These are phyloP conservation scores for Tribolium freemani DNA, from an alignment of 2,888 invertebrate species.

Conservation along the genomic window DNA sequence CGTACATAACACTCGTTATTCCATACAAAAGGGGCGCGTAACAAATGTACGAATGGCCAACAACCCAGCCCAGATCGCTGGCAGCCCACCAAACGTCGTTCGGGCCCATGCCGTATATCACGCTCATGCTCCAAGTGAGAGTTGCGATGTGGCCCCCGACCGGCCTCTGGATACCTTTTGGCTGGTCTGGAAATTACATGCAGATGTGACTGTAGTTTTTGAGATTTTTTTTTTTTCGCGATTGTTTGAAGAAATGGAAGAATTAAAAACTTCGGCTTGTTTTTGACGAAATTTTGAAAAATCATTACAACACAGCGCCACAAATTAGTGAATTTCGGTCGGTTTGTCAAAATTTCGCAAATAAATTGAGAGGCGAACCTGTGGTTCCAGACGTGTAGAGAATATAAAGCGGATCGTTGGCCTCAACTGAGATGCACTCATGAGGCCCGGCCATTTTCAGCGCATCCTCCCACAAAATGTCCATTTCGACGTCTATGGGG, in stretches of 20 bases:
- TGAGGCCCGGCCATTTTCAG: conserved; percentile 76
- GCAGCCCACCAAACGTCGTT: conserved; percentile 93
- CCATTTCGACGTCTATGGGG: conserved; percentile 75
- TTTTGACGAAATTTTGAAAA: too few relatives aligned
- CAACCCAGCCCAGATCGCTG: conserved; percentile 93
- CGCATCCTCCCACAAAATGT: conserved; percentile 85
- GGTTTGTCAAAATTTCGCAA: conserved; percentile 4
- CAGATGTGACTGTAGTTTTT: too few relatives aligned
- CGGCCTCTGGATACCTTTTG: conserved; percentile 89
- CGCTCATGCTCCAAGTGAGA: conserved; percentile 87
- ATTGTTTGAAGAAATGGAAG: too few relatives aligned
- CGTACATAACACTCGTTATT: conserved; percentile 86
- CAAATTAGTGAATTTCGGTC: too few relatives aligned
- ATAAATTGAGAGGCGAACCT: too few relatives aligned
- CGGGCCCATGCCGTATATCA: conserved; percentile 83
- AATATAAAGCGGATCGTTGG: conserved; percentile 92
- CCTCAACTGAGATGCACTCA: conserved; percentile 87
- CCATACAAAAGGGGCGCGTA: conserved; percentile 90
- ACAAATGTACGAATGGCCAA: conserved; percentile 95
- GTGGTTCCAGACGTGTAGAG: conserved; percentile 94
- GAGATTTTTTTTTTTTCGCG: too few relatives aligned
- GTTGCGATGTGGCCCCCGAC: conserved; percentile 91
- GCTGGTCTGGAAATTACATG: conserved; percentile 70
- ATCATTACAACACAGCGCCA: too few relatives aligned
- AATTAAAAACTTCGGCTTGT: too few relatives aligned